Evolutionary conservation across 2,888 invertebrate genomes (phyloP), one percentile per base, ranked within the genome.

Genomic region (Philereme vetulata): DNA sequence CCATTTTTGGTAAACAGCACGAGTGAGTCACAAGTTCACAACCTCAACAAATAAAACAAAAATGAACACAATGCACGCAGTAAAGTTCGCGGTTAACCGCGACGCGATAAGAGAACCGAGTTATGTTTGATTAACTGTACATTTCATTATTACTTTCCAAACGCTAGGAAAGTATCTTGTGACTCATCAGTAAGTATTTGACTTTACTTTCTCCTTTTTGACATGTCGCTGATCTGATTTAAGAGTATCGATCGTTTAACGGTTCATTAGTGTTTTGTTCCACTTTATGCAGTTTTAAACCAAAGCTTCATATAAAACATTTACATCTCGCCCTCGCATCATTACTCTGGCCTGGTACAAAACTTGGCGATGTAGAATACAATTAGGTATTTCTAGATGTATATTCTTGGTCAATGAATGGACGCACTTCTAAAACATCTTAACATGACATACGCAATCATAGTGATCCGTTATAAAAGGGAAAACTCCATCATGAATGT

Each of bases 401-500:
- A 21, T 21, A 21, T 21, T 21, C 21, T 21, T 21, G 21, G n/a
- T n/a, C 7, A 4, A 42, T 9, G 4, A n/a, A 42, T 42, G 42
- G 3, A 42, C 0, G 21, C 21, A 44, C 21, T 21, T 44, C 44
- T n/a, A 7, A 21, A 5, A 7, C 5, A 44, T 21, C 21, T 21
- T 21, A 21, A 21, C 2, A 21, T 21, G 21, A 21, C 21, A 21
- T 2, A 21, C 21, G 21, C 21, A 21, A 21, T 21, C 21, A 44
- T 11, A 44, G 21, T 8, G 5, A 3, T 11, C 47, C 48, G 56
- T 49, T 47, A 60, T 74, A 78, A 84, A 81, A 84, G 82, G 77
- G 80, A 85, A 80, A 80, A 75, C 73, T 72, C 69, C 72, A 70
- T 81, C 80, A 83, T 82, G 76, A 80, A 80, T 80, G 77, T 62